phyloP scores from a whole-genome alignment of 2,888 invertebrate species.

The Drosophila mimica region DNA sequence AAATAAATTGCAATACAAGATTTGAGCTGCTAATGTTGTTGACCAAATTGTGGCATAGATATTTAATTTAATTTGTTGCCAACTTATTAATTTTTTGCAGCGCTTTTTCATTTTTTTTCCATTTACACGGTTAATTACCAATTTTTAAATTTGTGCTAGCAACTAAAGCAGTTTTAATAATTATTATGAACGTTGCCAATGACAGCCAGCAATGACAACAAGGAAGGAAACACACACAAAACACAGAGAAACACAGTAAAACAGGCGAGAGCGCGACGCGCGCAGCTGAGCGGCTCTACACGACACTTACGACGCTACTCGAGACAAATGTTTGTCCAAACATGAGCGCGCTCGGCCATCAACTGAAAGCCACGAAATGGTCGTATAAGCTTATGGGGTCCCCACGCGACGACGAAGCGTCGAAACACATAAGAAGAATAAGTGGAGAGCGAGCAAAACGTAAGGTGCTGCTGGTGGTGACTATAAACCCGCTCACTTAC shows the following conservation, averaged over 20 bases:
- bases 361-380: conserved; percentile 64
- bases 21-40: conserved; percentile 36
- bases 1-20: conserved; percentile 68
- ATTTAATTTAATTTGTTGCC: conserved; percentile 27
- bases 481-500: conserved; percentile 33
- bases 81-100: conserved; percentile 12
- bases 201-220: conserved; percentile 50
- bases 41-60: conserved; percentile 25
- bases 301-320: conserved; percentile 19
- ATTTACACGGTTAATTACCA: conserved; percentile 63
- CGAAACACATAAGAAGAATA: conserved; percentile 34
- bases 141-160: conserved; percentile 47
- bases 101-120: conserved; percentile 38
- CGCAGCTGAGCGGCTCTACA: conserved; percentile 67
- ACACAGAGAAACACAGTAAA: conserved; percentile 25
- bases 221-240: conserved; percentile 25
- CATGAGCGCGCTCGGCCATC: conserved; percentile 65
- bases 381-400: conserved; percentile 52
- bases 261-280: conserved; percentile 63
- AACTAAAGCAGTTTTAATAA: conserved; percentile 59
- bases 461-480: conserved; percentile 36
- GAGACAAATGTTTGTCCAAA: conserved; percentile 50
- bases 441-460: conserved; percentile 37
- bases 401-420: conserved; percentile 38
- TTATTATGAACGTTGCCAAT: conserved; percentile 61